These are phyloP conservation scores for Scaptomyza flava DNA, from an alignment of 2,888 invertebrate species.

Conservation along the genomic window DNA sequence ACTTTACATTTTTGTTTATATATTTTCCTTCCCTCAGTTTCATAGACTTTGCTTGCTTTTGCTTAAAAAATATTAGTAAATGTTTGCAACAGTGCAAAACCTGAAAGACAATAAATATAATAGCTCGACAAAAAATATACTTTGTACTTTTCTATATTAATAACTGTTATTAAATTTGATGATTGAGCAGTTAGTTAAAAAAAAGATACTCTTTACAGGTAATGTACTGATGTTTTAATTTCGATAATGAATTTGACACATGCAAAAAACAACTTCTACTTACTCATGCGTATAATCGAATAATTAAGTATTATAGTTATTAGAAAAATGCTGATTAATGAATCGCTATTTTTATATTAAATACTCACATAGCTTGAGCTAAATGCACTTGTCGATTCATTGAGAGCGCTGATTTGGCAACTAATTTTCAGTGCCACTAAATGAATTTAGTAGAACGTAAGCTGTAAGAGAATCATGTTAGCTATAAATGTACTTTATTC, in stretches of 20 bases:
- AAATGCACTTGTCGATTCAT: constrained; percentile 18
- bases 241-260: constrained; percentile 2
- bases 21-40: no score
- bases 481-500: constrained; percentile 13
- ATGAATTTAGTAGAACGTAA: no score
- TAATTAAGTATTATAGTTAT: not conserved
- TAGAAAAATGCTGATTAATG: not conserved
- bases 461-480: constrained; percentile 65
- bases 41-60: no score
- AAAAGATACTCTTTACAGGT: no score
- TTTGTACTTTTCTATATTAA: not conserved
- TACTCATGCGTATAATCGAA: constrained; percentile 19
- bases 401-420: constrained; percentile 22
- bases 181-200: constrained; percentile 27
- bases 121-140: not conserved
- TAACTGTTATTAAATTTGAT: not conserved
- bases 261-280: constrained; percentile 20
- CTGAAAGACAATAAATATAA: not conserved
- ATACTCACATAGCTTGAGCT: constrained; percentile 43
- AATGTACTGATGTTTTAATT: no score
- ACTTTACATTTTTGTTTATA: no score
- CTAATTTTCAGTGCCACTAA: constrained; percentile 22
- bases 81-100: not conserved
- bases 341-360: not conserved
- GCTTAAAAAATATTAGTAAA: not conserved